phyloP scores from a whole-genome alignment of 1,140 invertebrate species.

The Aphis craccivora region DNA sequence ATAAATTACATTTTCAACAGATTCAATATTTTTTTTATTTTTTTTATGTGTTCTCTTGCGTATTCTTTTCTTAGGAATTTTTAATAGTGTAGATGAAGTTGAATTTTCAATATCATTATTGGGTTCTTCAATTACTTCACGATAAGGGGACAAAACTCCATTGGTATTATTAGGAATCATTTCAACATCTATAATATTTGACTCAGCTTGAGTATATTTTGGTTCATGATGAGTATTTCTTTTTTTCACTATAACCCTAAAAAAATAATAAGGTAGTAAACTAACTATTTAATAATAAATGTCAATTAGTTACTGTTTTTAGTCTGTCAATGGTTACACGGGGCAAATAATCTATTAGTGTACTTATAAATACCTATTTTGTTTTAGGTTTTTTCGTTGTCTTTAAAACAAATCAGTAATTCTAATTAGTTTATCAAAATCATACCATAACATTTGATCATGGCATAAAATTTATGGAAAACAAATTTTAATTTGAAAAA shows the following conservation, averaged over 20 bases:
- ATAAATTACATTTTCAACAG: conserved; percentile 16
- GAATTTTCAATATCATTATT: not conserved
- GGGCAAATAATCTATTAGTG: too few relatives aligned
- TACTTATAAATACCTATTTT: too few relatives aligned
- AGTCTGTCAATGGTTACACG: too few relatives aligned
- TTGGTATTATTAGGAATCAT: not conserved
- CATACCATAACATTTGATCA: too few relatives aligned
- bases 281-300: not conserved
- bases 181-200: not conserved
- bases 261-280: not conserved
- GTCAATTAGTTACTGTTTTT: not conserved
- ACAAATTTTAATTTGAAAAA: too few relatives aligned
- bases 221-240: not conserved
- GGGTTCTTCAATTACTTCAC: not conserved
- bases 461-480: too few relatives aligned
- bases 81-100: not conserved
- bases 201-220: not conserved
- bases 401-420: too few relatives aligned
- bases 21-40: not conserved
- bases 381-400: too few relatives aligned
- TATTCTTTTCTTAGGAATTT: not conserved
- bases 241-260: conserved; percentile 17
- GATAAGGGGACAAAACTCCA: not conserved
- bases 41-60: conserved; percentile 46
- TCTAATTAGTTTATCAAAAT: too few relatives aligned